phyloP scores from a whole-genome alignment of 1,140 invertebrate species.

The Yoshiicerus persimilis region DNA sequence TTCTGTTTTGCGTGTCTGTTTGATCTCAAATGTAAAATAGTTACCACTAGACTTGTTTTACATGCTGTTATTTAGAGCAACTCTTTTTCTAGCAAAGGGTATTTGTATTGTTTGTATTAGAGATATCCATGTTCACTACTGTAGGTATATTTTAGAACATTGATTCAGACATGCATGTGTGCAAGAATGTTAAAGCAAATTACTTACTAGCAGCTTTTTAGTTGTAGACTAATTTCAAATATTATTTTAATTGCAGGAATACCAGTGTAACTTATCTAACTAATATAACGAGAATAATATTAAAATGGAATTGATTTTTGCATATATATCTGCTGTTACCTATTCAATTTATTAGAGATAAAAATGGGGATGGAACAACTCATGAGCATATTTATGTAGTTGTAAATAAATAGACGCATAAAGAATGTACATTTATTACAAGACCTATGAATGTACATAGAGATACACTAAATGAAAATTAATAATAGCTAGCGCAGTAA shows the following conservation, averaged over 20 bases:
- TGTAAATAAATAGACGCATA: neutral
- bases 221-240: neutral
- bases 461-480: neutral
- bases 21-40: neutral
- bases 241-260: neutral
- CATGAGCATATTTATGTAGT: neutral
- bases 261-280: neutral
- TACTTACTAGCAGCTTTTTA: neutral
- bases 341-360: neutral
- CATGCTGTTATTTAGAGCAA: neutral
- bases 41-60: neutral
- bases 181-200: neutral
- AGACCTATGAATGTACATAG: neutral
- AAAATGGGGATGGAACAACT: neutral
- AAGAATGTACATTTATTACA: neutral
- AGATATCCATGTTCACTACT: neutral
- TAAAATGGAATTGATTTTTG: neutral
- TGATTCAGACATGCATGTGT: neutral
- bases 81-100: neutral
- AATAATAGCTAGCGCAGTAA: neutral
- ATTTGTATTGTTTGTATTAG: neutral
- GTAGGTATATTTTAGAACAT: neutral
- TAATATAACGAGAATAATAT: neutral
- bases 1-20: neutral
- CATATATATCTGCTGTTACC: neutral